Conservation (phyloP, 2,888 invertebrate genomes). For the Pomacea canaliculata region DNA sequence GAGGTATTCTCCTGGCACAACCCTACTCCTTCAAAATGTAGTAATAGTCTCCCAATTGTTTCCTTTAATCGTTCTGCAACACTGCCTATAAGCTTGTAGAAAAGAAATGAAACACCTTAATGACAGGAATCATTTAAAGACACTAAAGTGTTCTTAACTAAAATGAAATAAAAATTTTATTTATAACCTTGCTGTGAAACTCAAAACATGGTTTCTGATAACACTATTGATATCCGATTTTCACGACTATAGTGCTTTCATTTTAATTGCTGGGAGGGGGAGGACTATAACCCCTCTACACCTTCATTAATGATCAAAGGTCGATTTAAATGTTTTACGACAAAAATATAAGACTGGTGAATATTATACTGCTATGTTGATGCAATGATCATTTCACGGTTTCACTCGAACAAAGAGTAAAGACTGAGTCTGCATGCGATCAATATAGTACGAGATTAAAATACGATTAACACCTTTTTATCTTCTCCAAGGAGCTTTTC, state of each 20-base stretch:
- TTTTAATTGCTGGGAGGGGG: too few relatives aligned
- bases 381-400: not conserved
- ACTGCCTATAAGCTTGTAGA: constrained; percentile 24
- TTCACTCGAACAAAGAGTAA: too few relatives aligned
- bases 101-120: not conserved
- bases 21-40: constrained; percentile 37
- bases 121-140: not conserved
- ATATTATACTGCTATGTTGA: not conserved
- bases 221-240: not conserved
- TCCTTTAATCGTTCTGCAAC: constrained; percentile 22
- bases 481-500: constrained; percentile 33
- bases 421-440: too few relatives aligned
- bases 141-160: not conserved
- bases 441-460: not conserved
- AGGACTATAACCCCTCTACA: too few relatives aligned
- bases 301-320: too few relatives aligned
- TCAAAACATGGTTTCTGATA: not conserved
- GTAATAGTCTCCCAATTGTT: constrained; percentile 37
- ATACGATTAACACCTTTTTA: constrained; percentile 34
- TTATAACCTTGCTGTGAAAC: not conserved
- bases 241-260: too few relatives aligned
- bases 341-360: too few relatives aligned
- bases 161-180: not conserved
- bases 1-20: constrained; percentile 11
- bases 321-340: too few relatives aligned